Evolutionary conservation across 1,140 invertebrate genomes (phyloP), one percentile per base, ranked within the genome.

Genomic region (Zaprionus ghesquierei): DNA sequence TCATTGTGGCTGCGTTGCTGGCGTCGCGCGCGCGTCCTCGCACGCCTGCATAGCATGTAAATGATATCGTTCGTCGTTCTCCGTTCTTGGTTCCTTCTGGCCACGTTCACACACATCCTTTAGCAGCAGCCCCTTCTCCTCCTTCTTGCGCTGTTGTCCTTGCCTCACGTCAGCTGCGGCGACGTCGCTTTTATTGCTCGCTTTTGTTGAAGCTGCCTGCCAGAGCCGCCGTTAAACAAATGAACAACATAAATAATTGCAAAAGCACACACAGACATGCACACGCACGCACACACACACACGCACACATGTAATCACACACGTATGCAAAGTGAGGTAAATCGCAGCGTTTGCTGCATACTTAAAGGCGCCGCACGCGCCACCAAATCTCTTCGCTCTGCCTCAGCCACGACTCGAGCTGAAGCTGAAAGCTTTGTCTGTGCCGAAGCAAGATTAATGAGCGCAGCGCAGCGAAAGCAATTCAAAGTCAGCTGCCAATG

Each of bases 221-320:
- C 54, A 59, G 35, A 41, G 79, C 72, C 62, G 63, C 76, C 73
- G 79, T 87, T 78, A 85, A 90, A 90, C 82, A 90, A 90, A 90
- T 90, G 87, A 90, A 90, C 87, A 81, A 77, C 87, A 90, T 90
- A 90, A 90, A 90, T 90, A 90, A 90, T 90, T 90, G 87, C 82
- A 84, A 77, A 80, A 73, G 62, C 81, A 64, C 73, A 82, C 77
- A 78, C 66, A 59, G 44, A 66, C 63, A 49, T 50, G 23, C 56
- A 58, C 50, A 50, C 25, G 25, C 29, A 22, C 25, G 41, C 41
- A 51, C 41, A 31, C 33, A 55, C 33, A 56, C 60, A 54, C 41
- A 56, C 38, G 18, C 69, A 61, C 54, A 66, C 49, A 53, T 31
- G 53, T 59, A 60, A 58, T 54, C 59, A 41, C 50, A 61, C 69